A percentile compares a stretch with the other conserved stretches of the same genome.
phyloP scores from a whole-genome alignment of 1,140 invertebrate species.

The Aphelenchoides fujianensis region DNA sequence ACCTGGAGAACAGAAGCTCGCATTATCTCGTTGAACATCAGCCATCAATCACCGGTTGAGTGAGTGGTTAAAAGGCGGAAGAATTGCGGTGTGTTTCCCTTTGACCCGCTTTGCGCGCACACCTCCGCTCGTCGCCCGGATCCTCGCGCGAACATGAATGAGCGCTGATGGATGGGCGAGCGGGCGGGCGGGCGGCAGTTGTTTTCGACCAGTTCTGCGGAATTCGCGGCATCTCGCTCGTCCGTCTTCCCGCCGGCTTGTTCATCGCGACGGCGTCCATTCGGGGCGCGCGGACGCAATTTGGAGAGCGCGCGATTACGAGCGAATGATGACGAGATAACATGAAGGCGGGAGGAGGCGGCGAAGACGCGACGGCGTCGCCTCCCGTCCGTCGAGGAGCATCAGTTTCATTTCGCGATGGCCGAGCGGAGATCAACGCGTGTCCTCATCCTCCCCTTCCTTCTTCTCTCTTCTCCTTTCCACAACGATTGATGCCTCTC shows the following conservation, averaged over 20 bases:
- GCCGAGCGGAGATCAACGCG: background rate
- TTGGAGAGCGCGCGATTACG: conserved; percentile 1
- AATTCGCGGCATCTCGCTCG: background rate
- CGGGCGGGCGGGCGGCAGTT: background rate
- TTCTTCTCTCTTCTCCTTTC: too few species aligned
- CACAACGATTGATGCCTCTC: too few species aligned
- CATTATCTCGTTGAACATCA: too few species aligned
- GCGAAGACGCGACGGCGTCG: background rate
- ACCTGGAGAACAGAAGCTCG: too few species aligned
- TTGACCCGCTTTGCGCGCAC: too few species aligned
- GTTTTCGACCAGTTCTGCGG: background rate
- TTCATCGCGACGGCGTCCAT: background rate
- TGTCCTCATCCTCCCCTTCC: background rate
- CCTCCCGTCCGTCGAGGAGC: too few species aligned
- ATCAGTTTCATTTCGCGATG: conserved; percentile 2
- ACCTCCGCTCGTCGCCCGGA: too few species aligned
- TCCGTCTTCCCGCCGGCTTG: background rate
- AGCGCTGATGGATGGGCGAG: background rate
- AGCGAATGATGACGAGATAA: background rate
- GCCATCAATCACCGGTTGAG: too few species aligned
- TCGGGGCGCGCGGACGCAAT: background rate
- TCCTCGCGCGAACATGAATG: too few species aligned
- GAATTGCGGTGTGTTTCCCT: too few species aligned
- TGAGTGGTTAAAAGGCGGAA: too few species aligned
- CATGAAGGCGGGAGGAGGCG: background rate